Evolutionary conservation across 2,888 invertebrate genomes (phyloP).

Genomic region (Dolichomitus sp.): DNA sequence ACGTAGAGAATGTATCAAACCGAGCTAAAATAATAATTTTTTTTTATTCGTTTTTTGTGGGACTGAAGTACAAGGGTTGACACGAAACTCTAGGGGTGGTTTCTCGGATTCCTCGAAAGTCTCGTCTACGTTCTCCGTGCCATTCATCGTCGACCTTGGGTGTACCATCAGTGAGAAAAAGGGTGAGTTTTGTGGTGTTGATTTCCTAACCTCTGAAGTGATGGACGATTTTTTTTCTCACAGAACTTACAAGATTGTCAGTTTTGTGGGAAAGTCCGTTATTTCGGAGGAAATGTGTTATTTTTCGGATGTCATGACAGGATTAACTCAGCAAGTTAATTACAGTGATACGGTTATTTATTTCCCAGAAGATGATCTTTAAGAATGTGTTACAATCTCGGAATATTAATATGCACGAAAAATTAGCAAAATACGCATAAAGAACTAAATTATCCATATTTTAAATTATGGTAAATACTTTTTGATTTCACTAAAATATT

Average conservation of each 20-base stretch:
- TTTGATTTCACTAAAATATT: neutral
- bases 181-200: constrained; percentile 45
- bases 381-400: neutral
- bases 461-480: neutral
- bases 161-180: constrained; percentile 41
- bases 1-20: too few relatives aligned
- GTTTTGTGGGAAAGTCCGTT: neutral
- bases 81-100: constrained; percentile 36
- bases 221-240: neutral
- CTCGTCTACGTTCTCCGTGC: constrained; percentile 32
- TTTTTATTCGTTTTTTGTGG: neutral
- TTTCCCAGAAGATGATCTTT: neutral
- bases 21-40: too few relatives aligned
- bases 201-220: neutral
- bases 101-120: constrained; percentile 37
- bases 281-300: neutral
- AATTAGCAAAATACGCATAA: neutral
- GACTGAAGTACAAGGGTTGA: constrained; percentile 14
- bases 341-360: neutral
- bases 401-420: neutral
- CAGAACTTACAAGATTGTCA: neutral
- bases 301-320: neutral
- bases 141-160: constrained; percentile 52
- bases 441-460: neutral
- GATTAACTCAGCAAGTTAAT: neutral